Evolutionary conservation across 2,888 invertebrate genomes (phyloP).

Genomic region (Rotaria sp.): DNA sequence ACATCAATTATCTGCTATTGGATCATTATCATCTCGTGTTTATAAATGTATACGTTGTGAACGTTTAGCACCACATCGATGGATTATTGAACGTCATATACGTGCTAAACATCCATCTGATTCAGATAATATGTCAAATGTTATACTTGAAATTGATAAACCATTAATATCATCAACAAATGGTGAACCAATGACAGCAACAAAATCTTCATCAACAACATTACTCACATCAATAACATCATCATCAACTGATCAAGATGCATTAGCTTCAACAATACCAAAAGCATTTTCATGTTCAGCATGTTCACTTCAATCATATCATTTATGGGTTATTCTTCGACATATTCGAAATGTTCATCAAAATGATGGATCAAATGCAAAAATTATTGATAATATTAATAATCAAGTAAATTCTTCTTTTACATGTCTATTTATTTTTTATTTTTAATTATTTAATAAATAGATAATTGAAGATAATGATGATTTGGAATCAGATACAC

Average conservation of each 20-base stretch:
- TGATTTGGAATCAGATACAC: background rate
- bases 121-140: background rate
- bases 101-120: background rate
- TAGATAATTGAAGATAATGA: background rate
- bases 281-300: conserved; percentile 36
- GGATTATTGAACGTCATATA: conserved; percentile 29
- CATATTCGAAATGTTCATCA: conserved; percentile 33
- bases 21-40: conserved; percentile 7
- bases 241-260: background rate
- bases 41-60: conserved; percentile 21
- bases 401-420: background rate
- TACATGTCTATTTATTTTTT: background rate
- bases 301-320: conserved; percentile 36
- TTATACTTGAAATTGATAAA: conserved; percentile 12
- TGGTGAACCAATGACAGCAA: conserved; percentile 26
- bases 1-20: background rate
- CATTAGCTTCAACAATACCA: background rate
- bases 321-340: conserved; percentile 34
- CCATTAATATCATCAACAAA: background rate
- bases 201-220: background rate
- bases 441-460: background rate
- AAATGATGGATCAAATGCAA: background rate
- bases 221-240: background rate
- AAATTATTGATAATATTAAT: conserved; percentile 27
- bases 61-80: background rate